Base-by-base conservation (phyloP, 2,113 vertebrate genomes). In the Podiceps cristatus region DNA sequence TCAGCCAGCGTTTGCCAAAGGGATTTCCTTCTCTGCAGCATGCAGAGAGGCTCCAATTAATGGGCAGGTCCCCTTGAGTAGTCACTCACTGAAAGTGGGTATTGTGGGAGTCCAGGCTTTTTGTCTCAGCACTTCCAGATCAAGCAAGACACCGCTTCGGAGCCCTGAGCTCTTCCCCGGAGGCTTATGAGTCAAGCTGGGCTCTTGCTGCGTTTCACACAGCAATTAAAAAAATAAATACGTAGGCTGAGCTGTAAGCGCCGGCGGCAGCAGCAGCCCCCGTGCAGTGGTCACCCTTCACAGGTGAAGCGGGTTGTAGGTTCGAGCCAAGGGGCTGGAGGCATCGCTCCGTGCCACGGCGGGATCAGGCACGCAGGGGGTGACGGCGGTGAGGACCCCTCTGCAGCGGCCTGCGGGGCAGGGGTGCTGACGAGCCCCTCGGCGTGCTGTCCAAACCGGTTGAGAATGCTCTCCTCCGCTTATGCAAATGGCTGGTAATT, bases 311-410 rank as follows among this genome's bases (percentile, higher is more conserved):
- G 15, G 37, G 40, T 27, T 17, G 49, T 13, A 7, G 62, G 22
- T 31, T 13, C 45, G 49, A 55, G 53, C 47, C 13, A 9, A 14
- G 47, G 0, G 63, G 47, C 14, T 6, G 37, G 52, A 71, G 81
- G 22, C 1, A 0, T 35, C 5, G 5, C 37, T 33, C 35, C 1
- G 3, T 42, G 60, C 49, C 7, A 0, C 4, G 8, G 31, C 1
- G 9, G 29, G 59, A 50, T 29, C 37, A 37, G 37, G 37, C 37
- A 37, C 12, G 12, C 37, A 2, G 20, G 67, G 31, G 55, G 45
- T 9, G 31, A 9, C 6, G 8, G 45, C 53, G 44, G 73, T 11
- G 1, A 28, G 59, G 53, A 45, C 11, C 40, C 31, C 44, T 15
- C 68, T 9, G 25, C 45, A 4, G 13, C 7, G 2, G n/a, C 12